These are phyloP conservation scores for Lepus europaeus DNA, from an alignment of 2,113 vertebrate genomes.

Conservation along the genomic window DNA sequence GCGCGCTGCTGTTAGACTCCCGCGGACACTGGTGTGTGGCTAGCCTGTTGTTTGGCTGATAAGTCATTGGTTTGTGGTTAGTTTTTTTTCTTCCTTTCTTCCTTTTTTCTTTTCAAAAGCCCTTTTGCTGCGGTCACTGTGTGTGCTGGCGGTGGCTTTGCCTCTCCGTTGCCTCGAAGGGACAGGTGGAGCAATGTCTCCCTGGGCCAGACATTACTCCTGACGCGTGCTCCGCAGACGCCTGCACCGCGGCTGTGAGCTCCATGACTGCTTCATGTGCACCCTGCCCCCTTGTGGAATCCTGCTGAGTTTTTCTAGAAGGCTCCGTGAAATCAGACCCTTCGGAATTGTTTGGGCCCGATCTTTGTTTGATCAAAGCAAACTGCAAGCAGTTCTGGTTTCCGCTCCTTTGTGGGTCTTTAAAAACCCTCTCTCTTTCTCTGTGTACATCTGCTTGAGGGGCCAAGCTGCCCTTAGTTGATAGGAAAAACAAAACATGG, in stretches of 20 bases:
- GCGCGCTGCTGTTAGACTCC: constrained; percentile 85
- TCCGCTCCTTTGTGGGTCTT: constrained; percentile 51
- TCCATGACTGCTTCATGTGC: constrained; percentile 95
- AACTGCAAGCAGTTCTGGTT: constrained; percentile 53
- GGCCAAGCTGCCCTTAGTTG: constrained; percentile 68
- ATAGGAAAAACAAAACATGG: constrained; percentile 65
- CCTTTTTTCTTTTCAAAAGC: constrained; percentile 82
- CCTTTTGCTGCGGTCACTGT: constrained; percentile 88
- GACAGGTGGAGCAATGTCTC: constrained; percentile 91
- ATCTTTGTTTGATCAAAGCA: constrained; percentile 28
- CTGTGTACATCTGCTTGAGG: constrained; percentile 46
- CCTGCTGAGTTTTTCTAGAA: constrained; percentile 91
- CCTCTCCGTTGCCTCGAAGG: constrained; percentile 90
- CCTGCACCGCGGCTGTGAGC: constrained; percentile 90
- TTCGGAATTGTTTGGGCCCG: neutral
- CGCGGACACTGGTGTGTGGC: constrained; percentile 89
- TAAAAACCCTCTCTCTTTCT: neutral
- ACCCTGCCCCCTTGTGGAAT: constrained; percentile 95
- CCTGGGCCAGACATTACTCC: constrained; percentile 89
- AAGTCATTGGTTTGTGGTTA: constrained; percentile 90
- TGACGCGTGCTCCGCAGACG: constrained; percentile 88
- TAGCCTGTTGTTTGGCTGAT: constrained; percentile 89
- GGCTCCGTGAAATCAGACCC: constrained; percentile 78
- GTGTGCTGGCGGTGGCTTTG: constrained; percentile 91
- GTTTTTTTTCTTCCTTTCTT: constrained; percentile 82